phyloP scores from a whole-genome alignment of 2,113 vertebrate species.

The Scophthalmus maximus region DNA sequence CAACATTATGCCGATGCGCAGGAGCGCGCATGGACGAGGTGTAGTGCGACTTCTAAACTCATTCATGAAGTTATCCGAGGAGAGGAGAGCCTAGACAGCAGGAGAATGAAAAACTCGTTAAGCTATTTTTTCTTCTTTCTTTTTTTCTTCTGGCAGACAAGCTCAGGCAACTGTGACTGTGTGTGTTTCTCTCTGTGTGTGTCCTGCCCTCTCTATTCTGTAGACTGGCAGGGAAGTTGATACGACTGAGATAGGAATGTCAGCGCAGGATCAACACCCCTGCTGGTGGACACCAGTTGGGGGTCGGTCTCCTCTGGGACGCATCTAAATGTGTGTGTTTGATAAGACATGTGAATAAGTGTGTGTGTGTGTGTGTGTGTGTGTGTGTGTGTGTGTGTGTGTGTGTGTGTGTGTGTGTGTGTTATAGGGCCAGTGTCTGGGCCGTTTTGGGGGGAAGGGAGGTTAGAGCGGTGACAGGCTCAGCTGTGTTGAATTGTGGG shows the following conservation, averaged over 20 bases:
- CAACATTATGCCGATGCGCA: neutral
- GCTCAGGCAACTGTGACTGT: conserved; percentile 29
- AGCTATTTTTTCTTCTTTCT: conserved; percentile 7
- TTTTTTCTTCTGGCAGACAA: conserved; percentile 21
- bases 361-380: conserved; percentile 2
- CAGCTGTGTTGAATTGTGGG: conserved; percentile 82
- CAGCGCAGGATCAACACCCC: conserved; percentile 73
- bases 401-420: conserved; percentile 43
- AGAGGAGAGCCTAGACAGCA: conserved; percentile 12
- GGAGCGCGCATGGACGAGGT: neutral
- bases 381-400: conserved; percentile 20
- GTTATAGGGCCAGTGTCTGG: conserved; percentile 58
- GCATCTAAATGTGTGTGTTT: conserved; percentile 52
- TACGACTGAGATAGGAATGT: conserved; percentile 65
- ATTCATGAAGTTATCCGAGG: conserved; percentile 1
- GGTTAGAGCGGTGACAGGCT: conserved; percentile 86
- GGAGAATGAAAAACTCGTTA: conserved; percentile 52
- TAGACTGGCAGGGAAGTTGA: conserved; percentile 49
- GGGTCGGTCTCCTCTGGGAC: conserved; percentile 82
- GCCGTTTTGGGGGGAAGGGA: conserved; percentile 52
- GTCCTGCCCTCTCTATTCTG: conserved; percentile 42
- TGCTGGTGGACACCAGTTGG: conserved; percentile 79
- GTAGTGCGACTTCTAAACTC: neutral
- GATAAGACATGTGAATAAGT: conserved; percentile 8
- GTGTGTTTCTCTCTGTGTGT: conserved; percentile 25